These are phyloP conservation scores for Naso thynnoides DNA, from an alignment of 2,797 vertebrate genomes.

Conservation along the genomic window DNA sequence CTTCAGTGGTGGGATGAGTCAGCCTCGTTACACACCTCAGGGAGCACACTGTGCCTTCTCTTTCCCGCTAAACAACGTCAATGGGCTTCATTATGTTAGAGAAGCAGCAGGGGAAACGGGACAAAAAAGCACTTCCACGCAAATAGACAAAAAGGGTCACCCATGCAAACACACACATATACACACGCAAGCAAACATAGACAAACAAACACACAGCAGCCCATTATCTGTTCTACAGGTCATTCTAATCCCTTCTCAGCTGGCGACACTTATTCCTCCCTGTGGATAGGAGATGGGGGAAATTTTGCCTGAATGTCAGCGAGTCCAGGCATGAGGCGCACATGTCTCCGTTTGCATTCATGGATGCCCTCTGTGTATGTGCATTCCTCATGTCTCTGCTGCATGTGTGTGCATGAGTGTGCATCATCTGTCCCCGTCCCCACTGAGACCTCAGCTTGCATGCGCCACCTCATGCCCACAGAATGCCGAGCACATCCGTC, in stretches of 20 bases:
- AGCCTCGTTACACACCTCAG: conserved; percentile 77
- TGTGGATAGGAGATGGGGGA: conserved; percentile 6
- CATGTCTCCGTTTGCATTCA: conserved; percentile 10
- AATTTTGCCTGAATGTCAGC: conserved; percentile 16
- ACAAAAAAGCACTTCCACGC: conserved; percentile 51
- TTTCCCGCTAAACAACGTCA: conserved; percentile 69
- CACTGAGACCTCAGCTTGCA: conserved; percentile 20
- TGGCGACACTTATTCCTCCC: conserved; percentile 14
- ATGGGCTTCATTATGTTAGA: conserved; percentile 60
- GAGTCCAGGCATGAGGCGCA: conserved; percentile 14
- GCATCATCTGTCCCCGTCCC: conserved; percentile 16
- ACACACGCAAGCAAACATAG: background rate
- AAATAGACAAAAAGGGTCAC: conserved; percentile 54
- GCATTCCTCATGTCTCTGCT: too few relatives aligned
- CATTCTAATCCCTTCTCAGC: conserved; percentile 40
- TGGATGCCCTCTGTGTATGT: background rate
- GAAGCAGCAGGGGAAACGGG: conserved; percentile 54
- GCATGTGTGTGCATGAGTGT: too few relatives aligned
- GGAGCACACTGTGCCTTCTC: conserved; percentile 63
- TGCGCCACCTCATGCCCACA: conserved; percentile 43
- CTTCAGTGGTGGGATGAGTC: conserved; percentile 77
- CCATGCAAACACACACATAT: conserved; percentile 29
- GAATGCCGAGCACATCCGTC: conserved; percentile 56
- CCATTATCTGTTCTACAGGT: conserved; percentile 35
- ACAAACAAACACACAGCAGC: conserved; percentile 20